phyloP scores from a whole-genome alignment of 2,888 invertebrate genomes.

The Odontocerum albicorne region DNA sequence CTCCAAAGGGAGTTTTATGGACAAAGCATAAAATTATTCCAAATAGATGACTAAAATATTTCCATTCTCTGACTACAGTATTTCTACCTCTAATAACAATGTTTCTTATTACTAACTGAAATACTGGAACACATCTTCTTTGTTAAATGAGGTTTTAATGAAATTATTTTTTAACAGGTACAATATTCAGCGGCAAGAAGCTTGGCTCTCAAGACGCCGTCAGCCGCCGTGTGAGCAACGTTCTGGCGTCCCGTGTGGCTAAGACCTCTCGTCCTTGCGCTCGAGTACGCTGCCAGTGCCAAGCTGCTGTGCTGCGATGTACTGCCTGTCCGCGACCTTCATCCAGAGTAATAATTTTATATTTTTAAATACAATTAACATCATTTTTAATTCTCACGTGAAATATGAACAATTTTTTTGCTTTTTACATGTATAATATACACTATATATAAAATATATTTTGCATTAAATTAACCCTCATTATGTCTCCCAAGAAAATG shows the following conservation, averaged over 20 bases:
- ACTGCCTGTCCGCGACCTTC: conserved; percentile 43
- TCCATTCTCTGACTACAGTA: too few relatives aligned
- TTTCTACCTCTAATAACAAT: neutral
- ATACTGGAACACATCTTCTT: too few relatives aligned
- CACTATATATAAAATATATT: too few relatives aligned
- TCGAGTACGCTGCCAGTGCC: conserved; percentile 51
- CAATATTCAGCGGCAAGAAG: conserved; percentile 52
- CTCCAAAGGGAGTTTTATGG: too few relatives aligned
- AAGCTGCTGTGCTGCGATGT: conserved; percentile 47
- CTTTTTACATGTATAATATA: too few relatives aligned
- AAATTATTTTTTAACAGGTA: conserved; percentile 44
- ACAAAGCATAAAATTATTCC: too few relatives aligned
- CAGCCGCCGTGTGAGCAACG: conserved; percentile 50
- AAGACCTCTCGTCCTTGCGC: conserved; percentile 40
- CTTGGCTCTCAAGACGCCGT: conserved; percentile 45
- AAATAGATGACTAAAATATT: too few relatives aligned
- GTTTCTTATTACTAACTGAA: too few relatives aligned
- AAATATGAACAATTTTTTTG: neutral
- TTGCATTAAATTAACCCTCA: too few relatives aligned
- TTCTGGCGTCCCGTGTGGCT: conserved; percentile 45
- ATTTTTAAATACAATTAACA: neutral
- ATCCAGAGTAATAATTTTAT: conserved; percentile 21
- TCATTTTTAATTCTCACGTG: neutral
- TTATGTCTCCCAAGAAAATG: too few relatives aligned
- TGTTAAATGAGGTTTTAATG: neutral